Base-by-base conservation (phyloP, 2,888 invertebrate genomes). In the Aplocera efformata region DNA sequence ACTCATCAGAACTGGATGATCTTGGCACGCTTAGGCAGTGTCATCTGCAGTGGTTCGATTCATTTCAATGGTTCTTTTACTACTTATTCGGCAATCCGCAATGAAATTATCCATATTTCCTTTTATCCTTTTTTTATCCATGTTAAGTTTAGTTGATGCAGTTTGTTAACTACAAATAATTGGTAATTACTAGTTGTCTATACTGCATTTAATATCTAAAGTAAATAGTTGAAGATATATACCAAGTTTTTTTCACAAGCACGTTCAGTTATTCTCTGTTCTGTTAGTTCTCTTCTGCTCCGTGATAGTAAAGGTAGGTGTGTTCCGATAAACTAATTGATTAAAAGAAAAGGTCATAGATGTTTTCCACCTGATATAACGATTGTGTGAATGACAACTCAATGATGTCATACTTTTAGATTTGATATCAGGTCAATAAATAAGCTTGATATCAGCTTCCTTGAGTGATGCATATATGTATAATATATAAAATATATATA, bases 21-120 rank as follows among this genome's bases (percentile, higher is more conserved):
- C 79, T 79, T 79, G 79, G 73, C 79, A 79, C 60, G 56, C 58
- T 73, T 75, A 54, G 54, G 32, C 46, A 58, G 62, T 60, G 53
- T 65, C 67, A 61, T 69, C 67, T 59, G 46, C 41, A 50, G 54
- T 11, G 47, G 32, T 43, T 40, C 36, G 43, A 50, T 55, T 48
- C 23, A 30, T 23, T 39, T 54, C 43, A 45, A 50, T 50, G 36
- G 35, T 27, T 29, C 21, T 31, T 32, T 29, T 33, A 35, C 24
- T 38, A 25, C 22, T 22, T 22, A n/a, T 7, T n/a, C 22, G 1
- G 22, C 22, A 7, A 3, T 7, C n/a, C 6, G 20, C 20, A 5
- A 20, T 6, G 4, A 20, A 20, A 20, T 6, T 20, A 20, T 6
- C 20, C 20, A 20, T 6, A n/a, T n/a, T n/a, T n/a, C n/a, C n/a